A percentile compares a stretch with the other conserved stretches of the same genome.
These are phyloP conservation scores for Lepilemur septentrionalis DNA, from an alignment of 2,797 vertebrate species.

Conservation along the genomic window DNA sequence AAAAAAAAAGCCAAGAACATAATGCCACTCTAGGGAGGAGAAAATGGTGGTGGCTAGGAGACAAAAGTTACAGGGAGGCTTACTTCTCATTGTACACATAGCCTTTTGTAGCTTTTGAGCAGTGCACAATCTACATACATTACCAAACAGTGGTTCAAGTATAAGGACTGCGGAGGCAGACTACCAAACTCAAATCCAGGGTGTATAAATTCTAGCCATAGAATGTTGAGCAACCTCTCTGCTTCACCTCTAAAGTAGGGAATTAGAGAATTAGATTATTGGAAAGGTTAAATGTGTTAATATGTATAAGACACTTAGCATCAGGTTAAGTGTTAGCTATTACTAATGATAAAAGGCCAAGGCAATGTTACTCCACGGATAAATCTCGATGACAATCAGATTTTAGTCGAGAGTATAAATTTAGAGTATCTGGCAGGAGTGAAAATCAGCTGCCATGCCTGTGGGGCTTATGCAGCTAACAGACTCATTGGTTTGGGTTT, in stretches of 20 bases:
- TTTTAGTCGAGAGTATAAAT: constrained; percentile 8
- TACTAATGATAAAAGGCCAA: neutral
- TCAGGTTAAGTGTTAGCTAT: neutral
- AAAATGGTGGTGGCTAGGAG: neutral
- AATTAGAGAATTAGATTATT: neutral
- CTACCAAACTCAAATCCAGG: neutral
- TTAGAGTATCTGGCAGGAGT: neutral
- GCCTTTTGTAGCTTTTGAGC: neutral
- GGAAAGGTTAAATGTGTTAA: neutral
- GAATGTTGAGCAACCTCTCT: neutral
- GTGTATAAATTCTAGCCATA: neutral
- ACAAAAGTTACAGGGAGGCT: neutral
- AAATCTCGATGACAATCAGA: neutral
- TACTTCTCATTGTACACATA: neutral
- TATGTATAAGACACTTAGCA: neutral
- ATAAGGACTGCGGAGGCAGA: neutral
- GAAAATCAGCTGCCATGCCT: neutral
- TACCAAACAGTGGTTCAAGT: neutral
- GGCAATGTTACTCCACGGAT: neutral
- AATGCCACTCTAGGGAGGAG: neutral
- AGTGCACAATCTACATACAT: neutral
- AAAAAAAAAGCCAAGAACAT: neutral
- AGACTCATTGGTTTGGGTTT: neutral
- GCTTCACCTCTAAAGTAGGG: neutral
- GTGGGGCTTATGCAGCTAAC: neutral